Base-by-base conservation (phyloP, 1,140 invertebrate species). In the Neodiprion fabricii region DNA sequence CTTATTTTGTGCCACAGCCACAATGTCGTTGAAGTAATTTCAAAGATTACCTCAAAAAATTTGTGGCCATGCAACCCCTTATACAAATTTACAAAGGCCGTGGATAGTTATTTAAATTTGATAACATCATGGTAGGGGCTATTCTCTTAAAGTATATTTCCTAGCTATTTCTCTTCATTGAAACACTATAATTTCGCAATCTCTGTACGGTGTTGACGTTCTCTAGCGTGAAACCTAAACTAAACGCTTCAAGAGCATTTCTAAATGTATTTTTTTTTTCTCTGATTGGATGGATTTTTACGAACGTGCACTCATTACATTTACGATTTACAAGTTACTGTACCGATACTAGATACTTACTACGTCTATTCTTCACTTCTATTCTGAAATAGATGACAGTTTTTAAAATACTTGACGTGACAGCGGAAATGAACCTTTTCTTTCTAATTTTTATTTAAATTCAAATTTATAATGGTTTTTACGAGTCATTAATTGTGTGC, bases 1-100 rank as follows among this genome's bases (percentile, higher is more conserved):
- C 72, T 71, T 72, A 76, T 72, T 74, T 78, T 73, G 14, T 72
- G 61, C 74, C 9, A 47, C 67, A 73, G 47, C 67, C 67, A 67
- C 75, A 74, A 12, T 66, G 67, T 49, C 53, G 73, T 72, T 67
- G 69, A 40, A 40, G 28, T 40, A 40, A 40, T 40, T 40, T 40
- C 28, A 40, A 40, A 4, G 28, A 40, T 40, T 40, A 40, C 28
- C 28, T 40, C 28, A 40, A 40, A 40, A 40, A 40, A 40, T 1
- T 40, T 40, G 28, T 40, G 28, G 28, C 28, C 28, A 40, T 40
- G 28, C 28, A 40, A 40, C 28, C 28, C 28, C 28, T 40, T 40
- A 40, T 40, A 40, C 28, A 40, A 40, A 40, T 40, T 40, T 40
- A 40, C 28, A 40, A 40, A 40, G 28, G 28, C 28, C 28, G 28